A percentile compares a stretch with the other conserved stretches of the same genome.
phyloP scores from a whole-genome alignment of 1,140 invertebrate species.

The Drosophila mauritiana region DNA sequence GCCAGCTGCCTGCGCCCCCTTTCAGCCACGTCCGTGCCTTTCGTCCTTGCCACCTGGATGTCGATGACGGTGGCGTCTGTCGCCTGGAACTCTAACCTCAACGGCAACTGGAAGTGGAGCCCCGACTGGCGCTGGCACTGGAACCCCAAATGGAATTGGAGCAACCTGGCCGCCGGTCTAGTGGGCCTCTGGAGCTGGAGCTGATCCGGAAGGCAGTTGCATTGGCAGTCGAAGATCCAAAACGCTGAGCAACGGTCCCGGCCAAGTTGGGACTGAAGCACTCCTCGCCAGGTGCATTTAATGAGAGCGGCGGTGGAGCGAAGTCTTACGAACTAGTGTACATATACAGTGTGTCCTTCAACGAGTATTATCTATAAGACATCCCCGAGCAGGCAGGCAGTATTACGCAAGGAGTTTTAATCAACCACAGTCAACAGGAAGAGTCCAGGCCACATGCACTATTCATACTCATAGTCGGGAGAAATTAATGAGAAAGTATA shows the following conservation, averaged over 20 bases:
- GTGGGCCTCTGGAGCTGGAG: conserved; percentile 50
- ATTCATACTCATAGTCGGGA: neutral
- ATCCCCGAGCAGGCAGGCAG: conserved; percentile 52
- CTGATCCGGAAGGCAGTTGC: conserved; percentile 34
- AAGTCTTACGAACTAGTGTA: conserved; percentile 65
- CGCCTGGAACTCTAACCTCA: conserved; percentile 68
- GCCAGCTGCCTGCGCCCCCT: conserved; percentile 67
- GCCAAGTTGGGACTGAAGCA: conserved; percentile 68
- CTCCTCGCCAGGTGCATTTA: conserved; percentile 65
- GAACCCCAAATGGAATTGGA: conserved; percentile 16
- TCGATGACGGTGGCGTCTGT: conserved; percentile 60
- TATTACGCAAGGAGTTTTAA: conserved; percentile 70
- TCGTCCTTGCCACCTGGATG: conserved; percentile 56
- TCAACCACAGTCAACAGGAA: conserved; percentile 31
- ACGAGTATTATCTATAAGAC: conserved; percentile 77
- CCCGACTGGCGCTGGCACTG: conserved; percentile 18
- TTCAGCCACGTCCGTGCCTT: conserved; percentile 51
- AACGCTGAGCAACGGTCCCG: conserved; percentile 59
- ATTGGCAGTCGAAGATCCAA: neutral
- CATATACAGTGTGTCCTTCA: conserved; percentile 75
- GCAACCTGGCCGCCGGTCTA: neutral
- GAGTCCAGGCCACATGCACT: conserved; percentile 34
- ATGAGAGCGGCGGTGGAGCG: conserved; percentile 52
- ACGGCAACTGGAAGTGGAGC: conserved; percentile 52
- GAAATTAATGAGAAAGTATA: conserved; percentile 3